Evolutionary conservation across 2,113 vertebrate genomes (phyloP).

Genomic region (Otolemur garnettii): DNA sequence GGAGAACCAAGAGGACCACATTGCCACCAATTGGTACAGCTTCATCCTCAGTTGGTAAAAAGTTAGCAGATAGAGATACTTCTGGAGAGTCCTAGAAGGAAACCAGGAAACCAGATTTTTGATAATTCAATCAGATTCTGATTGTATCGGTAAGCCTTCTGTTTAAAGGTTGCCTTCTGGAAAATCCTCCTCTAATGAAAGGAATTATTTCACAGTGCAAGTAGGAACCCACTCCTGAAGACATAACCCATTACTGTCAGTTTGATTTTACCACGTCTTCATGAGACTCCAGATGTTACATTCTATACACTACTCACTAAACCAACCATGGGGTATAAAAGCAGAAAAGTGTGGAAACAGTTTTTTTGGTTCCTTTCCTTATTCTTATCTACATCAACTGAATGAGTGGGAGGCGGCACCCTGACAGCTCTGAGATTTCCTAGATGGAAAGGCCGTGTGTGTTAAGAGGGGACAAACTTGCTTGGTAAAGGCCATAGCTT

Average conservation of each 20-base stretch:
- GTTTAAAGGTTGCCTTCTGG: not conserved
- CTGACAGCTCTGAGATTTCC: not conserved
- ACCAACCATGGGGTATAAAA: not conserved
- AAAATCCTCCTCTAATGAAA: not conserved
- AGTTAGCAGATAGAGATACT: not conserved
- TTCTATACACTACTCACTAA: not conserved
- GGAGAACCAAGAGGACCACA: not conserved
- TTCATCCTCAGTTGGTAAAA: slow-evolving; percentile 5
- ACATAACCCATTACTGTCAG: not conserved
- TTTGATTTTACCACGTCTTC: too few relatives aligned
- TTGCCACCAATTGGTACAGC: not conserved
- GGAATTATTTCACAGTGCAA: not conserved
- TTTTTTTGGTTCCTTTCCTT: not conserved
- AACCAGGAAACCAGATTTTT: not conserved
- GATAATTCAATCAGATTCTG: not conserved
- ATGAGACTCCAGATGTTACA: not conserved
- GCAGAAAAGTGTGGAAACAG: not conserved
- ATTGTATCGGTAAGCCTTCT: not conserved
- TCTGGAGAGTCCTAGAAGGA: not conserved
- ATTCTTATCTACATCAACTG: not conserved
- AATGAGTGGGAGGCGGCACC: not conserved
- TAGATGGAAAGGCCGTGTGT: too few relatives aligned
- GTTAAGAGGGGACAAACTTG: not conserved
- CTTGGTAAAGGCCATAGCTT: not conserved
- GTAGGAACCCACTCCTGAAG: not conserved